Base-by-base conservation (phyloP, 2,888 invertebrate species). In the Tricholauxania praeusta region DNA sequence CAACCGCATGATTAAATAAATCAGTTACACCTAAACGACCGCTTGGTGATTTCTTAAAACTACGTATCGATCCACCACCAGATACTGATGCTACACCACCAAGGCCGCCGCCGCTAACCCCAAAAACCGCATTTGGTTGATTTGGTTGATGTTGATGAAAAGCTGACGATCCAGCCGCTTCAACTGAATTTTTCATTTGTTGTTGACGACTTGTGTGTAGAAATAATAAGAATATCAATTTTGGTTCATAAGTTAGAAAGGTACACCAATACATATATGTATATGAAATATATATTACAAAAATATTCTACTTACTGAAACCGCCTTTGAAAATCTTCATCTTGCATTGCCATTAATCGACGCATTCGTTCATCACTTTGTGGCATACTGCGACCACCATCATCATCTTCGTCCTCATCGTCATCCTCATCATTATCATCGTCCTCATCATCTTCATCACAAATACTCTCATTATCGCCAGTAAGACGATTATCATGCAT, bases 331-430 rank as follows among this genome's bases (percentile, higher is more conserved):
- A 84, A 84, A 72, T 84, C 85, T 75, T 84, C 80, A 75, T 84
- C 84, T 52, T 84, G 85, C 74, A 85, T 77, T 59, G 84, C 85
- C 82, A 84, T 85, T 74, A 84, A 75, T 32, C 83, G 82, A 67
- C 85, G 81, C 85, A 86, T 85, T 51, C 85, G 84, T 72, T 85
- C 84, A 74, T 84, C 83, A 72, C 85, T 84, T 76, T 85, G 85
- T 72, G 82, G 81, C 73, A 83, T 74, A 71, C 82, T 82, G 72
- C 82, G 82, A 62, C 81, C 77, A 75, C 79, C 81, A 69, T 79
- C 80, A 60, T 80, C 81, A 73, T 80, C 78, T 65, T 83, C 85
- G 72, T 81, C 83, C 48, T 82, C 82, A 51, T 80, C 77, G 3
- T 77, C 77, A 22, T 76, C 75, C 6, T 75, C 82, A n/a, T 84